These are phyloP conservation scores for Chrysogorgia sp. DNA, from an alignment of 92 coral and sea anemone species.

Conservation along the genomic window DNA sequence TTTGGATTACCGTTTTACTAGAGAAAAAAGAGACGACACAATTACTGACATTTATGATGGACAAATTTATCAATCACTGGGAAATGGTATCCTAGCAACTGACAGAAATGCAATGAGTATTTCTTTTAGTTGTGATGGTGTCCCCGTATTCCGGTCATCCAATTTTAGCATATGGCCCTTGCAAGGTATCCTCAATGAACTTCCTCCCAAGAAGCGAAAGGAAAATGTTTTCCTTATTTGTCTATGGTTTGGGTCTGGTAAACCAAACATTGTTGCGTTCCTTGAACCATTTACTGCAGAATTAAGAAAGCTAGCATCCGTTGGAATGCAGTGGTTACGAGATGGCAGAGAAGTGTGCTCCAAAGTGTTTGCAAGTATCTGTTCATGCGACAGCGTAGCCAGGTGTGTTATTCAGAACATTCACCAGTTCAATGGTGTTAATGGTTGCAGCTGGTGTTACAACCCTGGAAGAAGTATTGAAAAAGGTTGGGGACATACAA, in stretches of 20 bases:
- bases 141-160: slow-evolving; percentile 15
- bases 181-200: too few relatives aligned
- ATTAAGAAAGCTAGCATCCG: slow-evolving; percentile 19
- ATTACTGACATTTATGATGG: too few relatives aligned
- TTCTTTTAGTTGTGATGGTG: too few relatives aligned
- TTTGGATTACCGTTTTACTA: slow-evolving; percentile 19
- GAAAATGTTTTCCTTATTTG: too few relatives aligned
- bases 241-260: slow-evolving; percentile 22
- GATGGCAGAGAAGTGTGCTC: slow-evolving; percentile 23
- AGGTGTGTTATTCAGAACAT: too few relatives aligned
- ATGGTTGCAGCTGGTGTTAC: slow-evolving; percentile 38
- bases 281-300: slow-evolving; percentile 23
- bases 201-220: slow-evolving; percentile 12
- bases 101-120: too few relatives aligned
- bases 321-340: slow-evolving; percentile 23
- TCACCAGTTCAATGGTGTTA: slow-evolving; percentile 29
- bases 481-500: slow-evolving; percentile 18
- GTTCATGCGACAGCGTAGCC: slow-evolving; percentile 30
- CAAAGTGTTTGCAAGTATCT: slow-evolving; percentile 26
- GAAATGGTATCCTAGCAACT: too few relatives aligned
- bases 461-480: slow-evolving; percentile 14
- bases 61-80: too few relatives aligned
- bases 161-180: slow-evolving; percentile 19
- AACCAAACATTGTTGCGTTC: slow-evolving; percentile 14
- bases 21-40: neutral